phyloP scores from a whole-genome alignment of 2,113 vertebrate species.

The Mesoclemmys tuberculata region DNA sequence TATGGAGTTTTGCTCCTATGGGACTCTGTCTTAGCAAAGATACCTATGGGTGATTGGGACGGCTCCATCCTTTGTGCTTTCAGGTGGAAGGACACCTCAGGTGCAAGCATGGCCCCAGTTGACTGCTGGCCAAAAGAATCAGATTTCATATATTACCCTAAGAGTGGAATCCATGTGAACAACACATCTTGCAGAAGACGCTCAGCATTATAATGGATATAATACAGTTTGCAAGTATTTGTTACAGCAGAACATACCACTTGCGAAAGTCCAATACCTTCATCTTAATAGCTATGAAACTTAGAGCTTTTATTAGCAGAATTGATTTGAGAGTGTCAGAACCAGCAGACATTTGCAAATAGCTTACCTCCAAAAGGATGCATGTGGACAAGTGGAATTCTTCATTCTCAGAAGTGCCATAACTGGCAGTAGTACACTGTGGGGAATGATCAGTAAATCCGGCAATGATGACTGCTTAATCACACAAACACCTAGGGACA shows the following conservation, averaged over 20 bases:
- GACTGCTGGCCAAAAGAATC: not conserved
- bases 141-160: not conserved
- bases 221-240: not conserved
- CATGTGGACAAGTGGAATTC: not conserved
- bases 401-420: not conserved
- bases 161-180: not conserved
- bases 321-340: not conserved
- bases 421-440: not conserved
- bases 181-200: not conserved
- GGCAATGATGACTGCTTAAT: not conserved
- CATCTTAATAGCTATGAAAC: not conserved
- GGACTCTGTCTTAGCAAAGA: not conserved
- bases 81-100: not conserved
- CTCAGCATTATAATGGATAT: conserved; percentile 14
- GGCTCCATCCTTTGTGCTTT: not conserved
- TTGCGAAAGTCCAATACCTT: not conserved
- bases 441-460: not conserved
- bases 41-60: not conserved
- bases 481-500: not conserved
- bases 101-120: not conserved
- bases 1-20: rapidly evolving
- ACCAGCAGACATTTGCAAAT: not conserved
- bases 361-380: not conserved
- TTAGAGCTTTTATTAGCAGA: not conserved
- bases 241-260: not conserved